phyloP scores from a whole-genome alignment of 2,797 vertebrate species.

The Harpagifer antarcticus region DNA sequence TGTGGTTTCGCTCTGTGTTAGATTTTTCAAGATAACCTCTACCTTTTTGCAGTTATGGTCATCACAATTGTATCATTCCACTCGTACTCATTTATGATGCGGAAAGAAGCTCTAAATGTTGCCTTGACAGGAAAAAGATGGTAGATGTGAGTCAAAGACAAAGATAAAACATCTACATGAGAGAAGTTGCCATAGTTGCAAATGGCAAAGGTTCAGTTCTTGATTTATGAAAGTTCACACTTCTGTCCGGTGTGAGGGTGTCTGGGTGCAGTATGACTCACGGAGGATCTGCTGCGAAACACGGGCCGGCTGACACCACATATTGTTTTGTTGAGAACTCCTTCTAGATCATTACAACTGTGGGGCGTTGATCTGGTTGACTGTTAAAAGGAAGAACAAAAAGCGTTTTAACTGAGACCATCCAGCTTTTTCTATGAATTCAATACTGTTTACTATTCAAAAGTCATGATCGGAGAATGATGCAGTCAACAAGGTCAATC shows the following conservation, averaged over 20 bases:
- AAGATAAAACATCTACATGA: neutral
- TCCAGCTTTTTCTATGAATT: neutral
- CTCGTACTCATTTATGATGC: conserved; percentile 29
- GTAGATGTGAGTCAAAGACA: conserved; percentile 4
- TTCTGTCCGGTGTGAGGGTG: neutral
- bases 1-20: neutral
- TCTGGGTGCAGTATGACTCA: conserved; percentile 55
- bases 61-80: conserved; percentile 75
- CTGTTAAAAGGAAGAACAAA: conserved; percentile 50
- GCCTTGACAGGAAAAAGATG: conserved; percentile 57
- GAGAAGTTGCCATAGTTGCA: neutral
- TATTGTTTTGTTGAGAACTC: conserved; percentile 50
- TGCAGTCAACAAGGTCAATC: no score
- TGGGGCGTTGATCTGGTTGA: conserved; percentile 41
- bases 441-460: neutral
- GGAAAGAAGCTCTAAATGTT: conserved; percentile 68
- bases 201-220: conserved; percentile 4
- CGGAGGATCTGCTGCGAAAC: conserved; percentile 67
- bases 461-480: no score
- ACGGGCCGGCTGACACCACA: conserved; percentile 79
- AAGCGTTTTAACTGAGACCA: neutral
- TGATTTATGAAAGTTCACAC: conserved; percentile 1
- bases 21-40: neutral
- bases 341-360: conserved; percentile 58
- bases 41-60: conserved; percentile 76